Evolutionary conservation across 2,797 vertebrate species (phyloP).

Genomic region (Chaenodraco wilsoni): DNA sequence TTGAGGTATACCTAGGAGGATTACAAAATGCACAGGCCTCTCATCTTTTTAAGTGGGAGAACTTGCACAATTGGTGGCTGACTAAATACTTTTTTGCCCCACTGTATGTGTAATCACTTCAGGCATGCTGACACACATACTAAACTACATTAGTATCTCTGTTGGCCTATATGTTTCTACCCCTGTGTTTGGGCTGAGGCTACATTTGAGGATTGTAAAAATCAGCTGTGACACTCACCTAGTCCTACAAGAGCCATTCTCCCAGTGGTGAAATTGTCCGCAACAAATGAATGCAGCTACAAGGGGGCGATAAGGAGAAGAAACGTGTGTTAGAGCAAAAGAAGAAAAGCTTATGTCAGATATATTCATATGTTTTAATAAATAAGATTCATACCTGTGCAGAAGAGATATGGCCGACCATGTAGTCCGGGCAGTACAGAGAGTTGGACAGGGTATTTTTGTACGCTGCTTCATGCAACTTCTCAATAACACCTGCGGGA

Average conservation of each 20-base stretch:
- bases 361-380: background rate
- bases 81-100: no score
- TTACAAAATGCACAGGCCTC: no score
- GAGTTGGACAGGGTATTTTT: conserved; percentile 90
- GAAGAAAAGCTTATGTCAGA: background rate
- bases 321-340: conserved; percentile 31
- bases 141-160: background rate
- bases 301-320: conserved; percentile 31
- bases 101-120: background rate
- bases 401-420: conserved; percentile 86
- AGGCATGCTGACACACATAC: background rate
- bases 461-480: conserved; percentile 92
- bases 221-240: conserved; percentile 79
- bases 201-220: conserved; percentile 20
- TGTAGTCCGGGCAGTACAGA: conserved; percentile 91
- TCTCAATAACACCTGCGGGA: conserved; percentile 88
- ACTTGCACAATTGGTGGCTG: no score
- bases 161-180: background rate
- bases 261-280: conserved; percentile 89
- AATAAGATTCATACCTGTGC: conserved; percentile 83
- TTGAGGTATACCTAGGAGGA: no score
- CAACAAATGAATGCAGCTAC: conserved; percentile 90
- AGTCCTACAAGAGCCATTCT: conserved; percentile 94
- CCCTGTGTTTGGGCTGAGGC: background rate
- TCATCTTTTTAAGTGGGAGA: no score